Evolutionary conservation across 2,888 invertebrate genomes (phyloP), one percentile per base, ranked within the genome.

Genomic region (Sycophila texana): DNA sequence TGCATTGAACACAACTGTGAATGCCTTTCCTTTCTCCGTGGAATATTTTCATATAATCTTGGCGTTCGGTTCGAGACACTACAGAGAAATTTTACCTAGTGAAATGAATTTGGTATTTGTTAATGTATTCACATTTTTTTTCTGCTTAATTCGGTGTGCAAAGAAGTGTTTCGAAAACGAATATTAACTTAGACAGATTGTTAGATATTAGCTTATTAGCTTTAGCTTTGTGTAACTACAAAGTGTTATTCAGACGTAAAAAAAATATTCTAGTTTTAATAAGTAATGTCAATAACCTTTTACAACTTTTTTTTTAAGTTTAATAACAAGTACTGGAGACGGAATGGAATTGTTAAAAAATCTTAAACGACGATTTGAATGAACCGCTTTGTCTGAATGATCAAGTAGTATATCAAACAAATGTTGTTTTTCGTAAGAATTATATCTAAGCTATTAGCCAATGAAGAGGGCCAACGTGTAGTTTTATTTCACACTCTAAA

Each of bases 381-480:
- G 1, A 1, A 22, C 14, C 14, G 16, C 30, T 61, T 30, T 16
- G 7, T 30, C 26, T 30, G 51, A 26, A 12, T 65, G 70, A 55
- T 70, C 14, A n/a, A n/a, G 12, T 30, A 67, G 47, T 58, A 49
- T 18, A 61, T 73, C 55, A 26, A 58, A 53, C 18, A 73, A 67
- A 61, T 77, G 61, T 74, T 65, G n/a, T 68, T 74, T 74, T 74
- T 74, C 74, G 70, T 63, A 58, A 74, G 55, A 73, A 58, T 16
- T 58, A 14, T 74, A 70, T 70, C 79, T 51, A 51, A 7, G 39
- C 16, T 53, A 49, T 67, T 72, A 30, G 72, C 79, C 79, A 79
- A 75, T 75, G 61, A 30, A 55, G 61, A 75, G 49, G 60, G 49
- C 65, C 75, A 74, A 75, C 75, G 79, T 72, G 75, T 72, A 72